These are phyloP conservation scores for Hemibagrus guttatus DNA, from an alignment of 2,797 vertebrate species.

Conservation along the genomic window DNA sequence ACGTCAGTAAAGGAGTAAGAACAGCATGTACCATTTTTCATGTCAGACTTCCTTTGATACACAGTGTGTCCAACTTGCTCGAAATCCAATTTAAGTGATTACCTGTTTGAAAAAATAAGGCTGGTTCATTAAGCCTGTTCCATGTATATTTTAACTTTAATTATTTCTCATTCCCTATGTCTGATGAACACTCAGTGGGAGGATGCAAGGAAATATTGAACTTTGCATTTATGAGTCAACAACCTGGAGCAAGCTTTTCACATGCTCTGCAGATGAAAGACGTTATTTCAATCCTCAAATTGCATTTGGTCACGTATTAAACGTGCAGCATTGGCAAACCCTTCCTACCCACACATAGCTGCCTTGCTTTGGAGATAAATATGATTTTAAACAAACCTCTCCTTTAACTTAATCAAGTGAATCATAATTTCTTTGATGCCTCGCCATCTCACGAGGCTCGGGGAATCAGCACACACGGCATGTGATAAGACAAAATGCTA, in stretches of 20 bases:
- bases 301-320: slow-evolving; percentile 64
- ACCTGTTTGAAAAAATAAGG: background rate
- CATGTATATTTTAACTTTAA: slow-evolving; percentile 26
- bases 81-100: slow-evolving; percentile 41
- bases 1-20: background rate
- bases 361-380: background rate
- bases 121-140: slow-evolving; percentile 35
- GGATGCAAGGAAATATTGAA: slow-evolving; percentile 13
- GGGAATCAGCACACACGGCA: background rate
- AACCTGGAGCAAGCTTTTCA: slow-evolving; percentile 55
- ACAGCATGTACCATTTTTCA: slow-evolving; percentile 8
- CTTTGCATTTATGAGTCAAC: slow-evolving; percentile 33
- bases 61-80: slow-evolving; percentile 24
- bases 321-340: slow-evolving; percentile 19
- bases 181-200: slow-evolving; percentile 13
- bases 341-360: background rate
- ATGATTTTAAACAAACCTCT: slow-evolving; percentile 10
- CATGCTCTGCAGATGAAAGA: slow-evolving; percentile 55
- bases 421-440: background rate
- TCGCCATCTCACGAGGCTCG: background rate
- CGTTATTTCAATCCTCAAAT: slow-evolving; percentile 62
- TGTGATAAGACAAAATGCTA: background rate
- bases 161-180: slow-evolving; percentile 26
- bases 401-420: background rate
- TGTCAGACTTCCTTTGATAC: background rate